Conservation (phyloP, 2,113 vertebrate species). For the Drymodes brunneopygia region DNA sequence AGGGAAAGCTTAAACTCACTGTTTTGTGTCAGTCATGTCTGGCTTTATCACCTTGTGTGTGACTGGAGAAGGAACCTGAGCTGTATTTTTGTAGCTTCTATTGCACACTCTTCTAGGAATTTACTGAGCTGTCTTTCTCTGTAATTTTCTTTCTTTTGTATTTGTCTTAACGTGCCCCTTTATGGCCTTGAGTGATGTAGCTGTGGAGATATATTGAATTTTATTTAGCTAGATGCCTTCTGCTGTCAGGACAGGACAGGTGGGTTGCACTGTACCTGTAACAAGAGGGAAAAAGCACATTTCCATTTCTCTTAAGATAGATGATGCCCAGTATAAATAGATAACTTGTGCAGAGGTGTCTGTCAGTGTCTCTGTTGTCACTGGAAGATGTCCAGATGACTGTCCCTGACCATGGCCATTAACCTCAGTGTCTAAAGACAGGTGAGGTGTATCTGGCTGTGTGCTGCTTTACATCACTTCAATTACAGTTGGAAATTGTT, state of each 20-base stretch:
- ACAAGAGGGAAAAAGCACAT: background rate
- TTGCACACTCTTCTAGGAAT: accelerated
- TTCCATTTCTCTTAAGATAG: background rate
- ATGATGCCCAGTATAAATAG: background rate
- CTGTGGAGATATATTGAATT: background rate
- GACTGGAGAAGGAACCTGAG: background rate
- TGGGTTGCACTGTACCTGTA: background rate
- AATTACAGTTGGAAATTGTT: background rate
- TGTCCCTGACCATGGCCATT: background rate
- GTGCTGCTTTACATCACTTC: background rate
- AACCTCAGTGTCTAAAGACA: background rate
- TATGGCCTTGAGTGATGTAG: background rate
- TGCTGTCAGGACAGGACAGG: background rate
- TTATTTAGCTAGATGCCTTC: background rate
- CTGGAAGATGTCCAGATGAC: background rate
- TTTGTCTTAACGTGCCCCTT: background rate
- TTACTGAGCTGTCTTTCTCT: background rate
- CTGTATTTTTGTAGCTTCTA: background rate
- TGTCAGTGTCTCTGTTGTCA: background rate
- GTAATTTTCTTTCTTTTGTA: background rate
- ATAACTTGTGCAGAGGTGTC: background rate
- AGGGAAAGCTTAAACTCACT: background rate
- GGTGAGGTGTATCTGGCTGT: background rate
- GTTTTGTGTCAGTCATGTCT: background rate
- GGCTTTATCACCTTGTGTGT: background rate